Conservation (phyloP, 2,797 vertebrate genomes). For the Manis pentadactyla region DNA sequence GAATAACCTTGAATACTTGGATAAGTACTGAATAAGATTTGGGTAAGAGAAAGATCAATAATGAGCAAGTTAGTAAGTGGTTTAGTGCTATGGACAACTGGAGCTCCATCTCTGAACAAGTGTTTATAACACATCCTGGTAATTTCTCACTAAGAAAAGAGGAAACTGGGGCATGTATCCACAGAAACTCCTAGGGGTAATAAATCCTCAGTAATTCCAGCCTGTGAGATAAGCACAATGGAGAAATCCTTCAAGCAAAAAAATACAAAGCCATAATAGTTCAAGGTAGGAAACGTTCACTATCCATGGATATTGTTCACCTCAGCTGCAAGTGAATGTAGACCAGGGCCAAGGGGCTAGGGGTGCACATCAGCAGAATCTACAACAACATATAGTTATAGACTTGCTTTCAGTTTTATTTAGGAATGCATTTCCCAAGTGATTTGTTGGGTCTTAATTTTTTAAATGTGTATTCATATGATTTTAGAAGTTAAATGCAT, state of each 20-base stretch:
- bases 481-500: background rate
- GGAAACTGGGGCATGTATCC: background rate
- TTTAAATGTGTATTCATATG: background rate
- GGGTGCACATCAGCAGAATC: fast-evolving
- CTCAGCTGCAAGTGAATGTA: background rate
- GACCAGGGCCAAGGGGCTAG: background rate
- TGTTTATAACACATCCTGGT: background rate
- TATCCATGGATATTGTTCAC: background rate
- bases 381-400: background rate
- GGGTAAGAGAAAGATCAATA: background rate
- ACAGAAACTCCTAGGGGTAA: background rate
- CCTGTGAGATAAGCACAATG: background rate
- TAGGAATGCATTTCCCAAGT: background rate
- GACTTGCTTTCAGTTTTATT: background rate
- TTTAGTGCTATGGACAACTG: background rate
- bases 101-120: background rate
- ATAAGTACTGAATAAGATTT: too few species aligned
- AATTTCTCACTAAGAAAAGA: background rate
- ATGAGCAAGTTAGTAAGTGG: background rate
- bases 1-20: background rate
- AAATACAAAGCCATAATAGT: background rate
- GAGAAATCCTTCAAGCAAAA: background rate
- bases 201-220: background rate
- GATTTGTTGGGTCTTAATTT: background rate
- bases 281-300: background rate